Evolutionary conservation across 2,113 vertebrate species (phyloP).

Genomic region (Lophura nycthemera): DNA sequence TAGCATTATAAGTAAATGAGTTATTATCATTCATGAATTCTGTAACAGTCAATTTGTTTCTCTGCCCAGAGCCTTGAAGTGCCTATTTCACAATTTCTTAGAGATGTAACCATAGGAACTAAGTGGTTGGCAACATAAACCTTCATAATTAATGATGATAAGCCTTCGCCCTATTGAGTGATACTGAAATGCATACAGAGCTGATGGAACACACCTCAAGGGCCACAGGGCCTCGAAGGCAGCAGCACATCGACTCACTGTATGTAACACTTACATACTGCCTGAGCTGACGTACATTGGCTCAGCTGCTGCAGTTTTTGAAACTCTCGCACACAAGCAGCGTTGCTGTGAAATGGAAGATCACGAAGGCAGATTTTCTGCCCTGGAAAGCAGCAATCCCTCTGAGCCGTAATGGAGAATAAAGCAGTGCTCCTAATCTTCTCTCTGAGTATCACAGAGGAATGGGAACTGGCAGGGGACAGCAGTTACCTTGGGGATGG

Average conservation of each 20-base stretch:
- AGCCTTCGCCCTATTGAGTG: conserved; percentile 66
- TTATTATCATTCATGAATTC: conserved; percentile 82
- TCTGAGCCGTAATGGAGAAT: neutral
- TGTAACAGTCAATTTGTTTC: conserved; percentile 75
- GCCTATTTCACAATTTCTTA: conserved; percentile 76
- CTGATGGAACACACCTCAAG: conserved; percentile 13
- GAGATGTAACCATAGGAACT: conserved; percentile 78
- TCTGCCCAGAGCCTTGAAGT: conserved; percentile 73
- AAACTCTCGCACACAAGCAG: neutral
- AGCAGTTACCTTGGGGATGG: neutral
- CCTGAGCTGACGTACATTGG: too few species aligned
- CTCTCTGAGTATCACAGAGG: neutral
- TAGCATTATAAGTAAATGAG: conserved; percentile 79
- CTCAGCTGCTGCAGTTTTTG: neutral
- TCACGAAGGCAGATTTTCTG: conserved; percentile 4
- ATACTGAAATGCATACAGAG: conserved; percentile 53
- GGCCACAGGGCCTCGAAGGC: conserved; percentile 10
- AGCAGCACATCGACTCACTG: neutral
- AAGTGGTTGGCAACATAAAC: conserved; percentile 75
- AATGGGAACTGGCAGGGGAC: neutral
- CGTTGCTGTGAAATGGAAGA: neutral
- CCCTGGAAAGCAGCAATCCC: conserved; percentile 34
- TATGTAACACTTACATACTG: neutral
- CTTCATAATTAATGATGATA: conserved; percentile 72
- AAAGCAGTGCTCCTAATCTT: neutral